Percentiles rank a stretch among this genome's conserved stretches.
phyloP scores from a whole-genome alignment of 2,888 invertebrate genomes.

The Heliconius erato region DNA sequence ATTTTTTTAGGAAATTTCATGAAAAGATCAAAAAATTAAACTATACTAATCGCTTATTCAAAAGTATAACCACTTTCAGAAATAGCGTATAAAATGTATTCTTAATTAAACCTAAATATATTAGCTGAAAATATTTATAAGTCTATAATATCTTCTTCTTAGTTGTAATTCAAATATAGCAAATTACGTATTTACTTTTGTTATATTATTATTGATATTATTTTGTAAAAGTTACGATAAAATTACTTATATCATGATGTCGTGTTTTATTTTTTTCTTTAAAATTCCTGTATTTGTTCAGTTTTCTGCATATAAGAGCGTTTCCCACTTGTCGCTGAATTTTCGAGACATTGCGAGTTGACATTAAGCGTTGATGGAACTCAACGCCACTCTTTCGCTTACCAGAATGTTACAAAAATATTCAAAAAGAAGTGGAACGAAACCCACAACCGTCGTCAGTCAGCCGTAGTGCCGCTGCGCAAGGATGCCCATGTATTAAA shows the following conservation, averaged over 20 bases:
- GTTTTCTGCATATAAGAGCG: too few species aligned
- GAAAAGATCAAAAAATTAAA: neutral
- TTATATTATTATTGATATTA: constrained; percentile 8
- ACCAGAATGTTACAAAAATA: too few species aligned
- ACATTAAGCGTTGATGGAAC: too few species aligned
- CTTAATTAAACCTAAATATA: neutral
- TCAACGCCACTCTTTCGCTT: too few species aligned
- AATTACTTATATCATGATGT: neutral
- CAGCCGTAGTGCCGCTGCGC: too few species aligned
- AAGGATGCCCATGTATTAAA: neutral
- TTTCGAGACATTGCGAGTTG: too few species aligned
- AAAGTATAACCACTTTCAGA: neutral
- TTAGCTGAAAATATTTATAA: neutral
- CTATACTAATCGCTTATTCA: neutral
- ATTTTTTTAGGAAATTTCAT: too few species aligned
- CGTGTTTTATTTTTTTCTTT: neutral
- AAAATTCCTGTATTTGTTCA: too few species aligned
- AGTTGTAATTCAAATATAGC: neutral
- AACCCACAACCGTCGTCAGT: neutral
- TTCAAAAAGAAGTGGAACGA: too few species aligned
- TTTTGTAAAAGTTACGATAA: constrained; percentile 15
- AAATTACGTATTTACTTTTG: constrained; percentile 1
- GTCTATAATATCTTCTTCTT: neutral
- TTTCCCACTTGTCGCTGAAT: too few species aligned
- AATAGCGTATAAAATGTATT: neutral